phyloP scores from a whole-genome alignment of 30 jellyfish, hydroid and myxozoan genomes.

The Chrysaora quinquecirrha region DNA sequence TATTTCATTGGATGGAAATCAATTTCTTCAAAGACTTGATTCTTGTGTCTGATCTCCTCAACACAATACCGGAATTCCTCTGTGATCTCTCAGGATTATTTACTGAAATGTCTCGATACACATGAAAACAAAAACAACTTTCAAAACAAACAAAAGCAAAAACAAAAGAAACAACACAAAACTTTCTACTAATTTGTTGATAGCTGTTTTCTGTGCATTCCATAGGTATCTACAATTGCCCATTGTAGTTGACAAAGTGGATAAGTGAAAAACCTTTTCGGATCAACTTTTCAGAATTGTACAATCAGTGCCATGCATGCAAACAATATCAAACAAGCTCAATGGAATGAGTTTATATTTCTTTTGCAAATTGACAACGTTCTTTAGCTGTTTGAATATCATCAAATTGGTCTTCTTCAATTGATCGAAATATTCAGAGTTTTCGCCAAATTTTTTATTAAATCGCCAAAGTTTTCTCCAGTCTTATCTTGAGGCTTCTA shows the following conservation, averaged over 20 bases:
- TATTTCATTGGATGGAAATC: neutral
- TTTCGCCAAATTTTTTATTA: slow-evolving; percentile 33
- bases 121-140: too few species aligned
- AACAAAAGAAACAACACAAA: neutral
- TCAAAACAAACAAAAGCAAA: too few species aligned
- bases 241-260: slow-evolving; percentile 62
- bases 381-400: slow-evolving; percentile 34
- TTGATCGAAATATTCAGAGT: slow-evolving; percentile 49
- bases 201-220: slow-evolving; percentile 45
- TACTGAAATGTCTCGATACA: neutral
- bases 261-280: slow-evolving; percentile 22
- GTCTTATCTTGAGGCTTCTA: too few species aligned
- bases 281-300: slow-evolving; percentile 27
- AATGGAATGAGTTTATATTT: slow-evolving; percentile 16
- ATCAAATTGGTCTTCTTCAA: slow-evolving; percentile 19
- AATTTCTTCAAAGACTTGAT: neutral
- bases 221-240: slow-evolving; percentile 31
- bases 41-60: neutral
- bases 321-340: slow-evolving; percentile 5
- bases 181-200: neutral
- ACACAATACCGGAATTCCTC: neutral
- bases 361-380: slow-evolving; percentile 17
- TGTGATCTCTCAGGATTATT: neutral
- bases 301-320: slow-evolving; percentile 49
- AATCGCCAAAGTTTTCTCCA: too few species aligned